phyloP scores from a whole-genome alignment of 2,888 invertebrate genomes.

The Agriopis leucophaearia region DNA sequence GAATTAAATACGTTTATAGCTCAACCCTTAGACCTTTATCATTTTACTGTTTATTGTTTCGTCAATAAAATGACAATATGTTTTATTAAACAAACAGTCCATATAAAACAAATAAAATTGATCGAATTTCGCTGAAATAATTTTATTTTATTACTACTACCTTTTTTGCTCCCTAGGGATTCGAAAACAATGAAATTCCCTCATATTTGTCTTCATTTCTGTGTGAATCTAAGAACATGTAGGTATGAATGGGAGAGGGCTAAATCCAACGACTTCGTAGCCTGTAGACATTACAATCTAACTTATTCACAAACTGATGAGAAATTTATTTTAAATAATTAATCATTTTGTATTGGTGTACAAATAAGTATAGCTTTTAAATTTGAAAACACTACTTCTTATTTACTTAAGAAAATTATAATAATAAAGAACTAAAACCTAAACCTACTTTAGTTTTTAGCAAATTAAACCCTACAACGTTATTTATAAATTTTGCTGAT shows the following conservation, averaged over 20 bases:
- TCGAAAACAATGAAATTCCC: conserved; percentile 34
- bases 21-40: neutral
- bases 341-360: too few species aligned
- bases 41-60: conserved; percentile 7
- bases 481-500: too few species aligned
- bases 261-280: neutral
- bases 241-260: conserved; percentile 17
- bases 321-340: too few species aligned
- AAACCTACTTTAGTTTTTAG: too few species aligned
- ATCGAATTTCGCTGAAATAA: conserved; percentile 27
- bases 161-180: conserved; percentile 13
- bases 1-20: neutral
- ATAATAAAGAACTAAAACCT: too few species aligned
- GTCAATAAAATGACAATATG: conserved; percentile 14
- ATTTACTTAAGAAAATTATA: too few species aligned
- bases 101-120: conserved; percentile 14
- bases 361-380: too few species aligned
- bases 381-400: too few species aligned
- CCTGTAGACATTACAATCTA: neutral
- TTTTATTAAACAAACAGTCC: conserved; percentile 19
- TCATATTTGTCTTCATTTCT: conserved; percentile 28
- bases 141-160: conserved; percentile 26
- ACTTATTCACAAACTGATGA: neutral
- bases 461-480: too few species aligned
- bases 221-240: conserved; percentile 24